Conservation (phyloP, 2,113 vertebrate species). For the Nibea albiflora region DNA sequence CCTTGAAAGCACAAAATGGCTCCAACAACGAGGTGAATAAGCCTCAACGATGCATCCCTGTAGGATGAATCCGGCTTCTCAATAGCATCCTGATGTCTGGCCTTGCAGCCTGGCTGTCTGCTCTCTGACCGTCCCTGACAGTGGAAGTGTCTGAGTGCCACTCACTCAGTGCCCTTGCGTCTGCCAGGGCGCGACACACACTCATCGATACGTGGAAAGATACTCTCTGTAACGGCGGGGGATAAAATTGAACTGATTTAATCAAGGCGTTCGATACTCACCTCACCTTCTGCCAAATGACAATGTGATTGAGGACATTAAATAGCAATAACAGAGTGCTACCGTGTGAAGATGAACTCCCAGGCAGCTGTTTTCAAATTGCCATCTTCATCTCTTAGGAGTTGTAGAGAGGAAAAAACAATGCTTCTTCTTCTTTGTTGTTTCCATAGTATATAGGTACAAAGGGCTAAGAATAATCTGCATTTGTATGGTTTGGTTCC, state of each 20-base stretch:
- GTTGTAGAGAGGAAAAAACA: slow-evolving; percentile 32
- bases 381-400: slow-evolving; percentile 29
- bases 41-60: slow-evolving; percentile 38
- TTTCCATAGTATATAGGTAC: slow-evolving; percentile 24
- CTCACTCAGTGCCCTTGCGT: slow-evolving; percentile 70
- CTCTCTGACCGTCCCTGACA: slow-evolving; percentile 62
- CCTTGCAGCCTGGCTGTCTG: slow-evolving; percentile 68
- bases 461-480: slow-evolving; percentile 51
- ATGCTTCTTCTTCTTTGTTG: slow-evolving; percentile 30
- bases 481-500: slow-evolving; percentile 5
- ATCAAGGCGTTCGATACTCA: slow-evolving; percentile 64
- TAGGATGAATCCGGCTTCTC: slow-evolving; percentile 67
- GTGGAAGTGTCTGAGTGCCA: slow-evolving; percentile 50
- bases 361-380: slow-evolving; percentile 39
- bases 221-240: slow-evolving; percentile 50
- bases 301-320: slow-evolving; percentile 74
- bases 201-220: slow-evolving; percentile 73
- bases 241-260: slow-evolving; percentile 71
- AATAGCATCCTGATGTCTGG: slow-evolving; percentile 60
- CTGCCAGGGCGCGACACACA: slow-evolving; percentile 54
- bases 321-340: slow-evolving; percentile 55
- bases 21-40: slow-evolving; percentile 42
- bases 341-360: slow-evolving; percentile 52
- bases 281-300: slow-evolving; percentile 74
- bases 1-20: slow-evolving; percentile 63